phyloP scores from a whole-genome alignment of 64 coral and sea anemone species.

The Pachyseris speciosa region DNA sequence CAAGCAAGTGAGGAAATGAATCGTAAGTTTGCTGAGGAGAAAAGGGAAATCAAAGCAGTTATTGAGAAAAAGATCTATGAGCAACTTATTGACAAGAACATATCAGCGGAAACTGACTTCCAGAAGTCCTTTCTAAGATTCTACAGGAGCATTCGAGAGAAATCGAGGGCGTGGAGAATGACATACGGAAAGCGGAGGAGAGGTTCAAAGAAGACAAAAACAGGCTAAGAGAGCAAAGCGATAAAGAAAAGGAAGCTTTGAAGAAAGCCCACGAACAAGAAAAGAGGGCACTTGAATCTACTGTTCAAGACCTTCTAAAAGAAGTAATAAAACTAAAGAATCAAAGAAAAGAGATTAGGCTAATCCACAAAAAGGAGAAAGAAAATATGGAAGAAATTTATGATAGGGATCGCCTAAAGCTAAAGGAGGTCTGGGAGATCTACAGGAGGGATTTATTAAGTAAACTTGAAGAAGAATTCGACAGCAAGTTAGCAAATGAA shows the following conservation, averaged over 20 bases:
- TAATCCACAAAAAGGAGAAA: constrained; percentile 75
- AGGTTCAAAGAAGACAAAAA: constrained; percentile 74
- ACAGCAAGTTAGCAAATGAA: constrained; percentile 63
- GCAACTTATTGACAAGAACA: constrained; percentile 67
- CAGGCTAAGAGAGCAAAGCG: constrained; percentile 55
- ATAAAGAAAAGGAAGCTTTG: constrained; percentile 65
- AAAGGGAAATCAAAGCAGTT: constrained; percentile 42
- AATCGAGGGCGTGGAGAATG: constrained; percentile 77
- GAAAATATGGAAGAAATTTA: constrained; percentile 69
- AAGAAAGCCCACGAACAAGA: constrained; percentile 58
- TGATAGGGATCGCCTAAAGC: constrained; percentile 74
- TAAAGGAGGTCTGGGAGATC: constrained; percentile 67
- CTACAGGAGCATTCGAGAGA: constrained; percentile 80
- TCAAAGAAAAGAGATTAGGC: constrained; percentile 87
- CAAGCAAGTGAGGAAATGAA: constrained; percentile 39
- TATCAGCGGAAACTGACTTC: constrained; percentile 77
- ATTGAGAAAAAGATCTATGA: constrained; percentile 57
- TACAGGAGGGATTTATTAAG: constrained; percentile 76
- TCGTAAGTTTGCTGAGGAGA: constrained; percentile 66
- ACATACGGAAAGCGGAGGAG: constrained; percentile 70
- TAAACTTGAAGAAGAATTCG: constrained; percentile 75
- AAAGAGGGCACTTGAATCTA: constrained; percentile 71
- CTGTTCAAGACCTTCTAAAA: constrained; percentile 84
- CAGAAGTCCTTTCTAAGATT: constrained; percentile 70
- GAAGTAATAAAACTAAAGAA: constrained; percentile 89